These are phyloP conservation scores for Epinephelus fuscoguttatus DNA, from an alignment of 2,113 vertebrate genomes.

Conservation along the genomic window DNA sequence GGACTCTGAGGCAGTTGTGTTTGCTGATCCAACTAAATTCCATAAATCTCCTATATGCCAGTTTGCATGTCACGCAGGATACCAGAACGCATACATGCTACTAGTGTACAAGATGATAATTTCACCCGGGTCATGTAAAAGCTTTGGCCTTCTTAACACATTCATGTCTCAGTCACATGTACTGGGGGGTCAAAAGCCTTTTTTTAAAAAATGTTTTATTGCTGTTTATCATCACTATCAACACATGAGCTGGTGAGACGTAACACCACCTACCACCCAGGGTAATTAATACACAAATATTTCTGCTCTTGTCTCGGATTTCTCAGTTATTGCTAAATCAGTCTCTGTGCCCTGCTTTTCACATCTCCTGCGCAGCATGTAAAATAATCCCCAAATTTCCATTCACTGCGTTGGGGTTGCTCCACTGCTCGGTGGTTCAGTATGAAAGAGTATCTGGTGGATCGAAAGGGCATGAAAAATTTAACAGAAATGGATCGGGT, in stretches of 20 bases:
- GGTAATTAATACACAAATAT: slow-evolving; percentile 89
- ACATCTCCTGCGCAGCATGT: slow-evolving; percentile 83
- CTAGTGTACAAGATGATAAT: slow-evolving; percentile 62
- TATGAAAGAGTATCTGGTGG: slow-evolving; percentile 81
- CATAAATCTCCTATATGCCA: slow-evolving; percentile 54
- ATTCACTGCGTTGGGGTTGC: slow-evolving; percentile 77
- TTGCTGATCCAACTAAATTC: slow-evolving; percentile 54
- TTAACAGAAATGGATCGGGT: slow-evolving; percentile 78
- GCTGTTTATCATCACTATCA: slow-evolving; percentile 72
- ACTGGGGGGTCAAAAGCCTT: slow-evolving; percentile 55
- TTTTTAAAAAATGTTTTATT: slow-evolving; percentile 74
- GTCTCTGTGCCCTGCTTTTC: slow-evolving; percentile 83
- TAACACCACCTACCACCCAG: slow-evolving; percentile 73
- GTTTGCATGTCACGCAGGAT: slow-evolving; percentile 53
- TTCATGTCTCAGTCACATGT: slow-evolving; percentile 53
- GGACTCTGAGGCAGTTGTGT: slow-evolving; percentile 22
- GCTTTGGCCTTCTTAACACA: slow-evolving; percentile 54
- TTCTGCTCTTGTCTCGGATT: slow-evolving; percentile 85
- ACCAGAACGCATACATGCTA: slow-evolving; percentile 43
- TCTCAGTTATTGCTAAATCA: slow-evolving; percentile 87
- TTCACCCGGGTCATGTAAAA: slow-evolving; percentile 69
- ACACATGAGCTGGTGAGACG: slow-evolving; percentile 62
- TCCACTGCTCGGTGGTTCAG: slow-evolving; percentile 69
- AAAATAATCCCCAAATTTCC: slow-evolving; percentile 87
- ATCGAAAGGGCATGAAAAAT: slow-evolving; percentile 85